Evolutionary conservation across 2,888 invertebrate genomes (phyloP).

Genomic region (Rotaria macrura): DNA sequence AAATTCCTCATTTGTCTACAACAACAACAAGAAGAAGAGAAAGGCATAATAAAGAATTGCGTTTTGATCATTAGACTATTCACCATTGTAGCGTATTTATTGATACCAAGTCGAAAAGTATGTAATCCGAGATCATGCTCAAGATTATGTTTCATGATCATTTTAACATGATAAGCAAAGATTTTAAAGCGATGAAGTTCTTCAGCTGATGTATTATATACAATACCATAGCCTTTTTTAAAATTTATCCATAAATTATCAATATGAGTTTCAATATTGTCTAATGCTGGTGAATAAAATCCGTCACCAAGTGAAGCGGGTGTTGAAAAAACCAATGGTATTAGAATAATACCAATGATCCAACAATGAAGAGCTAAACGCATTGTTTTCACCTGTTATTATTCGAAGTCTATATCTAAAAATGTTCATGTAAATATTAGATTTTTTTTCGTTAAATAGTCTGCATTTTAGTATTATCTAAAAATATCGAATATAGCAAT

Average conservation of each 20-base stretch:
- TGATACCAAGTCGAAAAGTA: background rate
- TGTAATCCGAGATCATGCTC: conserved; percentile 16
- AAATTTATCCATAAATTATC: conserved; percentile 16
- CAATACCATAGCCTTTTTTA: conserved; percentile 14
- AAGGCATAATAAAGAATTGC: background rate
- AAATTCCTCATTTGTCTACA: background rate
- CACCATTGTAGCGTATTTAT: background rate
- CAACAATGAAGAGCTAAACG: background rate
- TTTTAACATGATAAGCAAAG: background rate
- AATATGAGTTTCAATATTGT: conserved; percentile 5
- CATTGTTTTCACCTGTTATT: background rate
- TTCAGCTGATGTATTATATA: background rate
- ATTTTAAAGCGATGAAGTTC: conserved; percentile 5
- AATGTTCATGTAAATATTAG: background rate
- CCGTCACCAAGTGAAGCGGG: background rate
- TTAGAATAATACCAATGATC: background rate
- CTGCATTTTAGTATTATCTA: no score
- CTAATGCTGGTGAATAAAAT: background rate
- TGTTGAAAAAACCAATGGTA: background rate
- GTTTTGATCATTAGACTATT: background rate
- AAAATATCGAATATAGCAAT: background rate
- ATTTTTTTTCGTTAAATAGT: background rate
- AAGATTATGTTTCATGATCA: conserved; percentile 5
- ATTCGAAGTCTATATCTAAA: background rate
- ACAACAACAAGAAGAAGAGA: background rate